Conservation (phyloP, 2,888 invertebrate species). For the Stenolophus ochropezus region DNA sequence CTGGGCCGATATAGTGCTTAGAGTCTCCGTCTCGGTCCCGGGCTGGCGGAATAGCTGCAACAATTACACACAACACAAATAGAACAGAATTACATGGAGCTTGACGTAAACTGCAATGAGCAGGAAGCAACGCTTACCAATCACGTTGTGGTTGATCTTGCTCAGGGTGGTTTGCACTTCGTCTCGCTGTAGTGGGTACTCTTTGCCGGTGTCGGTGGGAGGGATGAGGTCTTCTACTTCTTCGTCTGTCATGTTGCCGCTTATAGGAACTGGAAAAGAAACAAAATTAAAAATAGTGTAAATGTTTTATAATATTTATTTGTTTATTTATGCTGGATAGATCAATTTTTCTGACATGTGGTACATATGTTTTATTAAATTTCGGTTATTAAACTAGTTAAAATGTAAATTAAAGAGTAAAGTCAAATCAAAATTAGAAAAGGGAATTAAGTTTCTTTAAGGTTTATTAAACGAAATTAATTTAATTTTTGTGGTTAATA, state of each 20-base stretch:
- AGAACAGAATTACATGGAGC: background rate
- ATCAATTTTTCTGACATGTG: too few species aligned
- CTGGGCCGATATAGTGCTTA: conserved; percentile 79
- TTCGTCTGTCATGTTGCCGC: conserved; percentile 80
- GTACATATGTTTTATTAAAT: too few species aligned
- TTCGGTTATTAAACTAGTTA: too few species aligned
- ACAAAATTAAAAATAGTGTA: background rate
- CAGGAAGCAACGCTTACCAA: conserved; percentile 51
- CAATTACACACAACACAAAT: background rate
- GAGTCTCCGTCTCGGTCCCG: conserved; percentile 77
- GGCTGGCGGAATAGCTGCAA: conserved; percentile 65
- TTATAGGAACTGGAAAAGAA: conserved; percentile 74
- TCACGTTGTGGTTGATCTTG: conserved; percentile 75
- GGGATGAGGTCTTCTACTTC: conserved; percentile 72
- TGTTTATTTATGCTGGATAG: too few species aligned
- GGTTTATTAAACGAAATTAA: too few species aligned
- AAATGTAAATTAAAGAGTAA: too few species aligned
- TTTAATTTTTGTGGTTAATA: too few species aligned
- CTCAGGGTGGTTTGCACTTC: conserved; percentile 79
- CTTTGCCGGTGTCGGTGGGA: conserved; percentile 73
- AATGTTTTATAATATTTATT: background rate
- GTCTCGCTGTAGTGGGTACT: conserved; percentile 82
- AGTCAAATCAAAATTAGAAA: too few species aligned
- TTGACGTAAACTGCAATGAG: background rate
- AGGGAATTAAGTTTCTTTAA: too few species aligned